Base-by-base conservation (phyloP, 2,797 vertebrate genomes). In the Pangasius larnaudii region DNA sequence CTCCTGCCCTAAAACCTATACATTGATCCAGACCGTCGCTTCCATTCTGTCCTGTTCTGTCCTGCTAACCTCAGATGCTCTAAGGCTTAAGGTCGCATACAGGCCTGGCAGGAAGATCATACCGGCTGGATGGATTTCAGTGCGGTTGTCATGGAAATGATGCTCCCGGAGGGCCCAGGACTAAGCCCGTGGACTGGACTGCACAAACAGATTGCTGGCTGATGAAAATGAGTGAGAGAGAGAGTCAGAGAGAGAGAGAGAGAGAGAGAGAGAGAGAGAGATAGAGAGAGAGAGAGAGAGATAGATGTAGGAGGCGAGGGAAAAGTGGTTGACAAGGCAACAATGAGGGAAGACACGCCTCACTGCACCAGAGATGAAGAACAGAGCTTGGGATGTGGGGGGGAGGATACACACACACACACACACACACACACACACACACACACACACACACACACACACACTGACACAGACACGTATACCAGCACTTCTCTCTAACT, bases 301-400 rank as follows among this genome's bases (percentile, higher is more conserved):
- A 79, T 42, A 79, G 82, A 74, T 71, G 58, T 80, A 74, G 88
- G 85, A 87, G 74, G 91, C 75, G 82, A 91, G 91, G 80, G 78
- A 86, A 74, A 63, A 80, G 89, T 92, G 92, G 91, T 93, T 93
- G 92, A 92, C 88, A 84, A 91, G 88, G 88, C 89, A 90, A 89
- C 88, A 89, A 89, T 88, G 81, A 89, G 87, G 85, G 27, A 71
- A n/a, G 86, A 91, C 87, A 89, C 91, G 87, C 86, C 88, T 91
- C 82, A 85, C 85, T 91, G 90, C 90, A 88, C 87, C 89, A 91
- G n/a, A 89, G 82, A 91, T 89, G 81, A 91, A 88, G 86, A 85
- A 88, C 61, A 89, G 85, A 67, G 88, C 85, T 89, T 78, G 58
- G 78, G 84, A 80, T 86, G 49, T 5, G 18, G 81, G 51, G 36